phyloP scores from a whole-genome alignment of 2,113 vertebrate species.

The Vanacampus margaritifer region DNA sequence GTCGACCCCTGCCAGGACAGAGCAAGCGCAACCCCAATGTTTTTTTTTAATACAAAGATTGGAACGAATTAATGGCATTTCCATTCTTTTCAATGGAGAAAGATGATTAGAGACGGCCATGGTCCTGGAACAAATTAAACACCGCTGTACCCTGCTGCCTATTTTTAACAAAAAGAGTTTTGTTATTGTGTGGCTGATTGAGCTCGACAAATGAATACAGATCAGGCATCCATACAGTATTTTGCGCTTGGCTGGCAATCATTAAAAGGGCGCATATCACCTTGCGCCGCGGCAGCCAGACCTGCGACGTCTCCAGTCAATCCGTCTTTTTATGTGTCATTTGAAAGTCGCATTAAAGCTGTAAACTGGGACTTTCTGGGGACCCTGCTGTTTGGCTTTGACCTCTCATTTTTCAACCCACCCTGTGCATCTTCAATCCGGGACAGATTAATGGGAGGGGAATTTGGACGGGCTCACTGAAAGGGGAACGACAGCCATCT shows the following conservation, averaged over 20 bases:
- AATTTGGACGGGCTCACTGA: conserved; percentile 82
- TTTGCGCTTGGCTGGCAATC: neutral
- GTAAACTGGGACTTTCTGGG: conserved; percentile 33
- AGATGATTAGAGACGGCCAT: neutral
- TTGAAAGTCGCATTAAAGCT: conserved; percentile 26
- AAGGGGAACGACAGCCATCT: conserved; percentile 80
- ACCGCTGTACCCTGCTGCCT: too few relatives aligned
- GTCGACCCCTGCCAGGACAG: too few relatives aligned
- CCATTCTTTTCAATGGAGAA: neutral
- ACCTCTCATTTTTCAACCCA: conserved; percentile 71
- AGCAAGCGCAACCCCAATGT: too few relatives aligned
- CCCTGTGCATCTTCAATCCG: conserved; percentile 71
- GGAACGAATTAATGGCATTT: neutral
- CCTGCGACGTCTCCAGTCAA: conserved; percentile 1
- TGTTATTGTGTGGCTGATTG: neutral
- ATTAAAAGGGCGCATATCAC: conserved; percentile 1
- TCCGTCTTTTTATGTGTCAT: conserved; percentile 20
- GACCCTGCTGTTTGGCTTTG: conserved; percentile 46
- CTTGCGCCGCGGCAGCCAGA: neutral
- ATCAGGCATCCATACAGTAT: conserved; percentile 2
- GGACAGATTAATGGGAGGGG: conserved; percentile 82
- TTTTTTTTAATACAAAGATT: neutral
- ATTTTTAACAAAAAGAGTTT: neutral
- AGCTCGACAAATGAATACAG: neutral
- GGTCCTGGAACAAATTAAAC: too few relatives aligned